Percentiles rank a stretch among this genome's conserved stretches.
These are phyloP conservation scores for Plumapathes pennacea DNA, from an alignment of 92 coral and sea anemone genomes.

Conservation along the genomic window DNA sequence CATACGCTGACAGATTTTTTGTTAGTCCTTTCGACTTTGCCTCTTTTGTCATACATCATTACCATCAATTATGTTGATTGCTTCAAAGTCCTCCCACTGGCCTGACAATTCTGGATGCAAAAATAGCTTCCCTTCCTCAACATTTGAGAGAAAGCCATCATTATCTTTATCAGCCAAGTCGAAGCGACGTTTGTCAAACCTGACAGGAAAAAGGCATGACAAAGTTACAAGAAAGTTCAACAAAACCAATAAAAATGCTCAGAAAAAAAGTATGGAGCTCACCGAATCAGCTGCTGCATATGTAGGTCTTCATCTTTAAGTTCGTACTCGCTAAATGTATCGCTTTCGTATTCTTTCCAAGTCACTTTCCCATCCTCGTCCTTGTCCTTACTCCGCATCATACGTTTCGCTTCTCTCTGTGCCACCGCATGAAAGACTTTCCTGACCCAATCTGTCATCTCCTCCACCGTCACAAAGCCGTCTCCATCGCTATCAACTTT, in stretches of 20 bases:
- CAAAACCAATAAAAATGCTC: too few relatives aligned
- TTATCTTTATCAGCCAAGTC: conserved; percentile 85
- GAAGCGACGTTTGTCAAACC: conserved; percentile 76
- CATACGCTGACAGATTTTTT: too few relatives aligned
- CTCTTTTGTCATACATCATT: neutral
- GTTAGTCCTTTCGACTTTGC: too few relatives aligned
- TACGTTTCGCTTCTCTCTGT: conserved; percentile 64
- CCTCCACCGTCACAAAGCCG: conserved; percentile 76
- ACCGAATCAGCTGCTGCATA: conserved; percentile 65
- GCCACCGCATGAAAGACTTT: conserved; percentile 64
- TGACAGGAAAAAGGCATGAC: too few relatives aligned
- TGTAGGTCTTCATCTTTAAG: conserved; percentile 52
- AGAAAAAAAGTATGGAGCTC: too few relatives aligned
- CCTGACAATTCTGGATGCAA: conserved; percentile 91
- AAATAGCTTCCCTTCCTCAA: conserved; percentile 67
- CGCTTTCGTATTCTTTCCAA: conserved; percentile 85
- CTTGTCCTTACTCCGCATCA: conserved; percentile 69
- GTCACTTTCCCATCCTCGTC: conserved; percentile 66
- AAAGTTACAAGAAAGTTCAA: too few relatives aligned
- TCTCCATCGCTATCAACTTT: conserved; percentile 85
- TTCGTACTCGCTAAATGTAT: conserved; percentile 70
- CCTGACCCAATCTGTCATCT: conserved; percentile 87
- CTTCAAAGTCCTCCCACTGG: conserved; percentile 87
- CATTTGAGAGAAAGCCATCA: conserved; percentile 62
- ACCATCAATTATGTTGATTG: conserved; percentile 92